These are phyloP conservation scores for Dasysyrphus albostriatus DNA, from an alignment of 2,888 invertebrate genomes.

Conservation along the genomic window DNA sequence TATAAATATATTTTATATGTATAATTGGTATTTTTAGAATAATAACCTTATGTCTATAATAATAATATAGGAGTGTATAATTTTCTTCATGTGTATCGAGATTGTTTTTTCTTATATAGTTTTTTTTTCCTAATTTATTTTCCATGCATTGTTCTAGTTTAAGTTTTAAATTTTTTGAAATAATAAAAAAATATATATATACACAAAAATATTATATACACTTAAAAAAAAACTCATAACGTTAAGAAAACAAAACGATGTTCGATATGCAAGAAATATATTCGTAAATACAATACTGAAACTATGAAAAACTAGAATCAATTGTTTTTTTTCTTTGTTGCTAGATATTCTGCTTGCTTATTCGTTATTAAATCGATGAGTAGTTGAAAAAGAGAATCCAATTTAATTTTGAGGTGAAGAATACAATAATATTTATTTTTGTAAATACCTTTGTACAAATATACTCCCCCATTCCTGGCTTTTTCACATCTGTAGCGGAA, in stretches of 20 bases:
- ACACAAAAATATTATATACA: conserved; percentile 77
- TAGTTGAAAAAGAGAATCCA: too few species aligned
- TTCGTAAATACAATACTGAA: conserved; percentile 76
- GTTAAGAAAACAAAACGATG: conserved; percentile 77
- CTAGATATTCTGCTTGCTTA: not conserved
- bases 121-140: conserved; percentile 74
- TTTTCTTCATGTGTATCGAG: conserved; percentile 60
- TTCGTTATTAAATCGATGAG: too few species aligned
- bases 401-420: too few species aligned
- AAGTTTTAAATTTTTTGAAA: conserved; percentile 69
- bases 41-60: conserved; percentile 64
- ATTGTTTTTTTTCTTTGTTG: conserved; percentile 10
- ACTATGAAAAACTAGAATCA: conserved; percentile 70
- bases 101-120: conserved; percentile 44
- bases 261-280: conserved; percentile 76
- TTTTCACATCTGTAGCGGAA: too few species aligned
- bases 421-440: too few species aligned
- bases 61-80: conserved; percentile 68
- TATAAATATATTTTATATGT: conserved; percentile 64
- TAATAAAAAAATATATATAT: conserved; percentile 62
- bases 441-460: too few species aligned
- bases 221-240: conserved; percentile 76
- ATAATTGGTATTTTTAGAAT: conserved; percentile 67
- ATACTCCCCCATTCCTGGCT: too few species aligned
- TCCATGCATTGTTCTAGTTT: conserved; percentile 74